Evolutionary conservation across 2,797 vertebrate genomes (phyloP).

Genomic region (Xenentodon cancila): DNA sequence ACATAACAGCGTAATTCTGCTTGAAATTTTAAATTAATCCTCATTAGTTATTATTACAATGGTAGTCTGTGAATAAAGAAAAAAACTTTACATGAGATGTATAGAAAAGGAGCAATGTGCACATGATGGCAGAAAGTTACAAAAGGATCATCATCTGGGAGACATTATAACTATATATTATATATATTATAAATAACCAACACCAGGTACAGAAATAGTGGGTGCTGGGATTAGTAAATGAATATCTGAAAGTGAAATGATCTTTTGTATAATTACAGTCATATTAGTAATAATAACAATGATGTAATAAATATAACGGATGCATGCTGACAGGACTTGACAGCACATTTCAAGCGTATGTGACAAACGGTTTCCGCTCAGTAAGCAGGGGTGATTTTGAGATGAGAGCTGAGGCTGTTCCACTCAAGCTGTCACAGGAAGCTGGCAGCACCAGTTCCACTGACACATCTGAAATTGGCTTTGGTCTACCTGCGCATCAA

Average conservation of each 20-base stretch:
- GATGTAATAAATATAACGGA: constrained; percentile 36
- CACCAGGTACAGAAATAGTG: background rate
- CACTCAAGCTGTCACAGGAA: constrained; percentile 71
- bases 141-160: background rate
- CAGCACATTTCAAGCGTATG: constrained; percentile 43
- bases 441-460: constrained; percentile 64
- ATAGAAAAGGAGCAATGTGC: no score
- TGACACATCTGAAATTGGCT: constrained; percentile 78
- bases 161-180: background rate
- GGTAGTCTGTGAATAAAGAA: no score
- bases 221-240: background rate
- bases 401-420: constrained; percentile 62
- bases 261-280: constrained; percentile 2
- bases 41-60: no score
- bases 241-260: constrained; percentile 5
- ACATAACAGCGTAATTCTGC: no score
- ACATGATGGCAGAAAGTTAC: no score
- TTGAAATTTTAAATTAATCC: no score
- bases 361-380: constrained; percentile 61
- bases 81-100: no score
- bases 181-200: no score
- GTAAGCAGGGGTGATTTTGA: constrained; percentile 68
- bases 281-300: constrained; percentile 21
- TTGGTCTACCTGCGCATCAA: constrained; percentile 62
- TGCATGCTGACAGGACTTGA: constrained; percentile 48